Evolutionary conservation across 1,140 invertebrate genomes (phyloP), one percentile per base, ranked within the genome.

Genomic region (Plectrocnemia conspersa): DNA sequence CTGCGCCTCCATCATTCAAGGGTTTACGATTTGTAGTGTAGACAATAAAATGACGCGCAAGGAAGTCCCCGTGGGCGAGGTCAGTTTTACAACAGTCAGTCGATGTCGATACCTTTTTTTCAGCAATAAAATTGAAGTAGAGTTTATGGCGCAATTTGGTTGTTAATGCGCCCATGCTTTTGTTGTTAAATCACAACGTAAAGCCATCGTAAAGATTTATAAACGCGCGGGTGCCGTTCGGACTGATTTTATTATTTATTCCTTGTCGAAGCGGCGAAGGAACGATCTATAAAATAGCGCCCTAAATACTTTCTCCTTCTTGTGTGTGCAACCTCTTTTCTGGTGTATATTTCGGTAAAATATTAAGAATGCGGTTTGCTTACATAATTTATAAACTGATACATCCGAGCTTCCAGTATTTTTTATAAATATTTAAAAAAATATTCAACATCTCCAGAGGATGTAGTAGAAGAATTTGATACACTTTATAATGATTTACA

Each of bases 41-140:
- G 46, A 61, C 50, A 57, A 61, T 61, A 61, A 60, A 60, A 54
- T 57, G 59, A 56, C 59, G 54, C 38, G 49, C n/a, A 24, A 55
- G 38, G 46, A 41, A 32, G 40, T 35, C 56, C 32, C 19, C 13
- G 44, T 59, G 46, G 54, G 54, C 24, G 33, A 61, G 59, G 59
- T 61, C 59, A 61, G 59, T 61, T 61, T 61, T 61, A 61, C 59
- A 61, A 48, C 54, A 25, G 46, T 29, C n/a, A n/a, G n/a, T n/a
- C n/a, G n/a, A n/a, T n/a, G n/a, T n/a, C 45, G 44, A 54, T 61
- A 61, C 59, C 59, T 61, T 61, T 61, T 58, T 61, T 61, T 61
- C 58, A 56, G 49, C 59, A 61, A 50, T 61, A 57, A 61, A 61
- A 61, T n/a, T 54, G 50, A 61, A 61, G 59, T 56, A 55, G 53